Evolutionary conservation across 2,797 vertebrate species (phyloP), one percentile per base, ranked within the genome.

Genomic region (Catamblyrhynchus diadema): DNA sequence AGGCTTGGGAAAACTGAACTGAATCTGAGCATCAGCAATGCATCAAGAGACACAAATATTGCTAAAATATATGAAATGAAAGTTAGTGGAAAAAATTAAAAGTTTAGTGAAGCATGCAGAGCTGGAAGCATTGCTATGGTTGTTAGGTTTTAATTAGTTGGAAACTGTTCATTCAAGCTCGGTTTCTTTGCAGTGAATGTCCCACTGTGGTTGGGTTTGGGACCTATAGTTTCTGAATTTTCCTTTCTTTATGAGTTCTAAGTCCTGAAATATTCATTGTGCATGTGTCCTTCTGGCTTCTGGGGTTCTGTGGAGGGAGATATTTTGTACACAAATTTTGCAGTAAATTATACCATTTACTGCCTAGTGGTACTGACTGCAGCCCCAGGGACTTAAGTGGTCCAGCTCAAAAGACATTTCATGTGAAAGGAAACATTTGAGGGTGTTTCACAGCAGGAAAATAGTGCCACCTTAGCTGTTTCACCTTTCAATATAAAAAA

Each of bases 81-180:
- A 7, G 3, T 78, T 54, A 69, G 30, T 89, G 64, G 66, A 21
- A 53, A 82, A 93, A 88, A 51, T 6, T 41, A 86, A 92, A 47
- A 2, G 5, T 79, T 72, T 47, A 81, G n/a, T 67, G 88, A 88
- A 83, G 67, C 64, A 15, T 53, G 42, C 28, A 51, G 81, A 77
- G 47, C 60, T 91, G 74, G 41, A 81, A 90, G 66, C 39, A 33
- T 79, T 75, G 33, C 47, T 65, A 27, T 73, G 60, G 44, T 61
- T 61, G 42, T 85, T 81, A 70, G 74, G 39, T 64, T 92, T 92
- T 92, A 89, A 94, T 88, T 88, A 89, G 78, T 53, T 89, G 60
- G 84, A 92, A 85, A 48, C 27, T 14, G 32, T 62, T 94, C 30
- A 48, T 85, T 82, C 60, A 48, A 23, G 53, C 70, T 70, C 7